A percentile compares a stretch with the other conserved stretches of the same genome.
Evolutionary conservation across 2,797 vertebrate genomes (phyloP).

Genomic region (Pseudochaenichthys georgianus): DNA sequence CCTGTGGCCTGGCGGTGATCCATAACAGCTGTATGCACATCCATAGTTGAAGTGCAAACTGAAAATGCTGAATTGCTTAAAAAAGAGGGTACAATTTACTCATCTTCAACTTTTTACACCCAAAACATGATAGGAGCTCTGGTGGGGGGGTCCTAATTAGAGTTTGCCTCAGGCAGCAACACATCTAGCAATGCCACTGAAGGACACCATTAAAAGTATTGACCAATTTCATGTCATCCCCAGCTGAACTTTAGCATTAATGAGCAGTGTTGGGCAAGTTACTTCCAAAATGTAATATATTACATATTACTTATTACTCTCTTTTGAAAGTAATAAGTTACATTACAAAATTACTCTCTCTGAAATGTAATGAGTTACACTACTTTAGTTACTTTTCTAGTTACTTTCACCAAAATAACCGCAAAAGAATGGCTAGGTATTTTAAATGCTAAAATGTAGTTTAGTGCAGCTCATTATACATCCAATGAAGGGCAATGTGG

Average conservation of each 20-base stretch:
- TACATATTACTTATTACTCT: no score
- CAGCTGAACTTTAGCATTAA: constrained; percentile 15
- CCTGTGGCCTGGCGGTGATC: background rate
- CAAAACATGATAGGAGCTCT: background rate
- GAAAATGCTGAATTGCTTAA: background rate
- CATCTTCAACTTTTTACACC: background rate
- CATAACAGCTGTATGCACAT: background rate
- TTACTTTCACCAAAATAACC: no score
- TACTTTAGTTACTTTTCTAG: no score
- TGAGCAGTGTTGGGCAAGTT: no score
- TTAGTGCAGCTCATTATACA: no score
- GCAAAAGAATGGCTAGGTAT: no score
- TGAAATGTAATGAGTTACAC: no score
- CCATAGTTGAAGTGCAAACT: constrained; percentile 1
- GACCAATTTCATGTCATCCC: background rate
- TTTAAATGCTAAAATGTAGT: no score
- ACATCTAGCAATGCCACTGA: constrained; percentile 3
- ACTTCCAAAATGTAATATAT: no score
- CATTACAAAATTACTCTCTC: no score
- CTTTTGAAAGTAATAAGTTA: no score
- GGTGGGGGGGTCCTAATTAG: background rate
- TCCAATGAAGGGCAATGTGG: no score
- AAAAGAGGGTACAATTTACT: constrained; percentile 1
- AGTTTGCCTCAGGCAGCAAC: background rate
- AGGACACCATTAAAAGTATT: constrained; percentile 8